phyloP scores from a whole-genome alignment of 2,113 vertebrate genomes.

The Heptranchias perlo region DNA sequence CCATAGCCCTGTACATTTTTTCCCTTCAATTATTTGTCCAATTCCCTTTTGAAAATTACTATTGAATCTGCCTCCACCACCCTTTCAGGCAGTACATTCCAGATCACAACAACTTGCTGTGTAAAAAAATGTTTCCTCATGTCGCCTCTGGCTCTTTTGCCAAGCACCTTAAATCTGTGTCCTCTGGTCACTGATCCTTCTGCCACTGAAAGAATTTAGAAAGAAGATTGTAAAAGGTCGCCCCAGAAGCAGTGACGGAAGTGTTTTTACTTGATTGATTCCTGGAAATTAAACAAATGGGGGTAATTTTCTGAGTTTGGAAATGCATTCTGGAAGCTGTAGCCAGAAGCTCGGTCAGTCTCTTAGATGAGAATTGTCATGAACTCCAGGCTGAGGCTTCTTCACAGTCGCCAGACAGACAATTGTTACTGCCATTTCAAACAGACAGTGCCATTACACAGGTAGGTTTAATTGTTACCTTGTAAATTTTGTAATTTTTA shows the following conservation, averaged over 20 bases:
- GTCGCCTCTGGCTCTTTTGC: too few species aligned
- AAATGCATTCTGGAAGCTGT: neutral
- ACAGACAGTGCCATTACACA: neutral
- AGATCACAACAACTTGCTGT: too few species aligned
- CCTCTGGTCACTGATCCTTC: too few species aligned
- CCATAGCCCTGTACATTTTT: too few species aligned
- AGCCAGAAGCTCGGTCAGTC: accelerated
- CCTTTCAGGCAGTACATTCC: too few species aligned
- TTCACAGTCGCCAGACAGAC: neutral
- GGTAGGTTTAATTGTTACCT: neutral
- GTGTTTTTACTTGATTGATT: neutral
- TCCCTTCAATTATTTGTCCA: too few species aligned
- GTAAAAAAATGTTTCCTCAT: too few species aligned
- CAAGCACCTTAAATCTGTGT: too few species aligned
- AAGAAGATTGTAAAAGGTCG: neutral
- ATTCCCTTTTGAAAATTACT: too few species aligned
- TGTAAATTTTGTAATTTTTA: neutral
- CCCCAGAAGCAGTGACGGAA: neutral
- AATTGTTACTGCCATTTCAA: neutral
- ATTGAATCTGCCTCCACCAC: too few species aligned
- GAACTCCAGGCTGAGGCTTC: neutral
- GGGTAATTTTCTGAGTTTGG: neutral
- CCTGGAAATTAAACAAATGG: neutral
- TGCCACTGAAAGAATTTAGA: neutral
- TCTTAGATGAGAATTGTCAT: neutral